phyloP scores from a whole-genome alignment of 1,140 invertebrate genomes.

The Drosophila serrata region DNA sequence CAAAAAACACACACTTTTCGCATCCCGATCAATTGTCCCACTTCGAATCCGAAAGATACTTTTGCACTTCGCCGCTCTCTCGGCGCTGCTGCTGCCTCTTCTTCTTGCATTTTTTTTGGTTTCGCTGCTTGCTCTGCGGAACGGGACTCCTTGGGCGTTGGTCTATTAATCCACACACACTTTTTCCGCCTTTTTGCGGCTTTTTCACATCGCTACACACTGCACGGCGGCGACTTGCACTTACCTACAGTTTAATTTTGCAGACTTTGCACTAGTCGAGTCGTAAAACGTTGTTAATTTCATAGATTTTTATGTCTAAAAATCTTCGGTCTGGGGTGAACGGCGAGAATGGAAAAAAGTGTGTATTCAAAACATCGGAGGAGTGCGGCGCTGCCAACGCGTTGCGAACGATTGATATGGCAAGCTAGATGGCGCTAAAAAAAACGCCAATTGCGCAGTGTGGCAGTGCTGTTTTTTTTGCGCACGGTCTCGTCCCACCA shows the following conservation, averaged over 20 bases:
- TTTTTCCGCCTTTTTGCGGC: conserved; percentile 44
- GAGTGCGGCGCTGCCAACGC: conserved; percentile 16
- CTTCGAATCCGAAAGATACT: conserved; percentile 65
- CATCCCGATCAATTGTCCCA: conserved; percentile 55
- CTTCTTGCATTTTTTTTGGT: conserved; percentile 19
- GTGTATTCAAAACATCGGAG: conserved; percentile 73
- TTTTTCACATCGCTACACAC: conserved; percentile 34
- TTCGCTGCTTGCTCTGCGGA: conserved; percentile 20
- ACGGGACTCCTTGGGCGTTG: conserved; percentile 66
- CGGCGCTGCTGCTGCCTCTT: conserved; percentile 20
- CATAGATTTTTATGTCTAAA: conserved; percentile 66
- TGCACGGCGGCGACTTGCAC: conserved; percentile 55
- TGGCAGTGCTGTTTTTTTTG: background rate
- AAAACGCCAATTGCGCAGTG: conserved; percentile 6
- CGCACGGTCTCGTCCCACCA: background rate
- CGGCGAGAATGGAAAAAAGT: conserved; percentile 80
- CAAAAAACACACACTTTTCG: conserved; percentile 25
- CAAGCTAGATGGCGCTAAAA: conserved; percentile 13
- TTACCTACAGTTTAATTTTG: conserved; percentile 78
- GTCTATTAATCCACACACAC: conserved; percentile 63
- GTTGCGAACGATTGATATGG: conserved; percentile 24
- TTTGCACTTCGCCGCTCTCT: conserved; percentile 49
- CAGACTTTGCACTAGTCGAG: conserved; percentile 72
- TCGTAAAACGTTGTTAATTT: conserved; percentile 76
- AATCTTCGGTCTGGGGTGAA: conserved; percentile 73